These are phyloP conservation scores for Carcharodon carcharias DNA, from an alignment of 2,797 vertebrate genomes.

Conservation along the genomic window DNA sequence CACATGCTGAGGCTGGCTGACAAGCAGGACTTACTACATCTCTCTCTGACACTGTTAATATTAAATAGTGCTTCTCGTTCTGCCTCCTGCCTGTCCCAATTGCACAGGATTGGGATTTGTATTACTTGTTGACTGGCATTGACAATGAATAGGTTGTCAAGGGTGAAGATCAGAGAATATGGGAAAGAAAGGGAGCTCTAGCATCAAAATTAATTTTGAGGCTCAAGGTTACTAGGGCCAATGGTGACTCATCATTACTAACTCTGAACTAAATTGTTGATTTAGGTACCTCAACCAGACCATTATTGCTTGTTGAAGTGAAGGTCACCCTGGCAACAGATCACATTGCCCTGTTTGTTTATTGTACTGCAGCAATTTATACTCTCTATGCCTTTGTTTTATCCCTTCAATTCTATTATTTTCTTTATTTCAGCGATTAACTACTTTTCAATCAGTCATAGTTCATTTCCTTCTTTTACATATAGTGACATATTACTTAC, in stretches of 20 bases:
- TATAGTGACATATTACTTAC: not conserved
- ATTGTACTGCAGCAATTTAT: not conserved
- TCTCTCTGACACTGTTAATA: slow-evolving; percentile 20
- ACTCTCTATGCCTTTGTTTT: not conserved
- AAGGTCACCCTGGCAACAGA: slow-evolving; percentile 23
- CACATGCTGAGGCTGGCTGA: slow-evolving; percentile 26
- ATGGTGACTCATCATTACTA: slow-evolving; percentile 6
- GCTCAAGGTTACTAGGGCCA: not conserved
- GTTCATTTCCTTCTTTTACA: not conserved
- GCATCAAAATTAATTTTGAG: slow-evolving; percentile 32
- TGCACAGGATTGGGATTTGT: not conserved
- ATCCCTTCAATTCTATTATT: slow-evolving; percentile 13
- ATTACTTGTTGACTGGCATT: slow-evolving; percentile 17
- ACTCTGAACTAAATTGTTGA: slow-evolving; percentile 20
- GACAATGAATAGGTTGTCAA: slow-evolving; percentile 22
- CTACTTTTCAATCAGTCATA: not conserved
- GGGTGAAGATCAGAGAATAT: slow-evolving; percentile 9
- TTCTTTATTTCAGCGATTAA: not conserved
- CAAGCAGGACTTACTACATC: slow-evolving; percentile 20
- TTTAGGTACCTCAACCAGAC: not conserved
- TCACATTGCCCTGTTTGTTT: not conserved
- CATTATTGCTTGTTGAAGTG: not conserved
- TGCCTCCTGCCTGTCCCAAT: slow-evolving; percentile 28
- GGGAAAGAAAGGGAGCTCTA: not conserved
- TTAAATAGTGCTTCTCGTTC: not conserved